phyloP scores from a whole-genome alignment of 2,888 invertebrate species.

The Lasioglossum zephyrum region DNA sequence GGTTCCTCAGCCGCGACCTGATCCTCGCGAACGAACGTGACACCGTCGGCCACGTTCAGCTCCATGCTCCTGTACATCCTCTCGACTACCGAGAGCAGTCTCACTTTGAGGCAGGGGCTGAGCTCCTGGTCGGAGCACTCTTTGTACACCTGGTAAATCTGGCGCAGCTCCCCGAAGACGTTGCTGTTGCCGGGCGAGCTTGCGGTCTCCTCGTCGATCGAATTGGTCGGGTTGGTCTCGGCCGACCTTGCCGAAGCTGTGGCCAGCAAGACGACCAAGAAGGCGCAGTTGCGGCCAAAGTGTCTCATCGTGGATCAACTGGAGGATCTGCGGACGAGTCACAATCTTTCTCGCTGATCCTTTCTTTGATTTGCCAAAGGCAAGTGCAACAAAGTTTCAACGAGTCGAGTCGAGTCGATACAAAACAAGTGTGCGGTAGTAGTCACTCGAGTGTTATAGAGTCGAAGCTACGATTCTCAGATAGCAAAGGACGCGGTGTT shows the following conservation, averaged over 20 bases:
- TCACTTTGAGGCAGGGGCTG: slow-evolving; percentile 91
- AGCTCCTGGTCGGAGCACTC: slow-evolving; percentile 89
- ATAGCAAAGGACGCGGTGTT: neutral
- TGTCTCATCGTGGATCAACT: slow-evolving; percentile 73
- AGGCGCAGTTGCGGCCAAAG: slow-evolving; percentile 73
- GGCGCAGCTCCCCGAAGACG: slow-evolving; percentile 88
- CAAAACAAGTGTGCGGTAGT: neutral
- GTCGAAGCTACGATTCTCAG: neutral
- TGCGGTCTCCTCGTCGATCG: slow-evolving; percentile 78
- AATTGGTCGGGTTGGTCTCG: slow-evolving; percentile 76
- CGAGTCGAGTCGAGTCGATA: neutral
- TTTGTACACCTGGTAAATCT: slow-evolving; percentile 92
- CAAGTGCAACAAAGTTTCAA: neutral
- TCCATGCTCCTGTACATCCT: slow-evolving; percentile 88
- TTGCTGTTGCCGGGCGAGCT: slow-evolving; percentile 76
- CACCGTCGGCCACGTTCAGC: slow-evolving; percentile 90
- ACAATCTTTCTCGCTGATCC: neutral
- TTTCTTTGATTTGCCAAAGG: neutral
- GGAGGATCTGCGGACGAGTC: neutral
- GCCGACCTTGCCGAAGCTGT: slow-evolving; percentile 78
- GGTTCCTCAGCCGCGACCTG: slow-evolving; percentile 77
- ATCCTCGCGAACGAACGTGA: slow-evolving; percentile 89
- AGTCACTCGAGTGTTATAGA: neutral
- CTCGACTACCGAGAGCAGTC: slow-evolving; percentile 91
- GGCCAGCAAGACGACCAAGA: slow-evolving; percentile 75